These are phyloP conservation scores for Poeciliopsis paucimaculata DNA, from an alignment of 2,797 vertebrate genomes.

Conservation along the genomic window DNA sequence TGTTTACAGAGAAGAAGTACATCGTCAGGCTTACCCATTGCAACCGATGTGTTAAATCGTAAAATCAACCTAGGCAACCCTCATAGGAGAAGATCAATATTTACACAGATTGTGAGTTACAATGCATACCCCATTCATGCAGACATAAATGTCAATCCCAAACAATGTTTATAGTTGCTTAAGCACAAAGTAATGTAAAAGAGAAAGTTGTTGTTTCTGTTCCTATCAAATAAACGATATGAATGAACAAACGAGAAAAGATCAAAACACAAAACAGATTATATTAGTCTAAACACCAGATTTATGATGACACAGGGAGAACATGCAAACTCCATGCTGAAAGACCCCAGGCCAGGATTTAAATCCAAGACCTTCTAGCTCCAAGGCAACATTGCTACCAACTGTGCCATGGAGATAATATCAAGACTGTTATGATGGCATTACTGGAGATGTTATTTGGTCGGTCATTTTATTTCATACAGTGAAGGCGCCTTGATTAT, in stretches of 20 bases:
- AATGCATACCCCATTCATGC: neutral
- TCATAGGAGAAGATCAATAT: neutral
- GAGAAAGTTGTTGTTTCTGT: neutral
- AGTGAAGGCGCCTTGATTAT: neutral
- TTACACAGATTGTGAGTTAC: neutral
- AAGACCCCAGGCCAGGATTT: too few species aligned
- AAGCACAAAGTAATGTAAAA: neutral
- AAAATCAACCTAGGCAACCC: neutral
- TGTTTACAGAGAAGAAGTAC: neutral
- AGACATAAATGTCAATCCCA: neutral
- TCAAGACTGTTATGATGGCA: neutral
- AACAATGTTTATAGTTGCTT: neutral
- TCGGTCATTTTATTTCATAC: neutral
- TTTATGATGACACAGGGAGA: too few species aligned
- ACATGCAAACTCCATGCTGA: too few species aligned
- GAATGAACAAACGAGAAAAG: too few species aligned
- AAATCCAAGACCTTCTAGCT: too few species aligned
- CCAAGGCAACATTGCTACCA: too few species aligned
- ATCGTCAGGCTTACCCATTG: neutral
- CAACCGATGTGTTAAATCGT: neutral
- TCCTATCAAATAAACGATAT: too few species aligned
- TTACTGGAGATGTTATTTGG: neutral
- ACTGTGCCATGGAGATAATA: neutral
- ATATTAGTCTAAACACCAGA: too few species aligned
- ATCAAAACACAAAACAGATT: too few species aligned